These are phyloP conservation scores for Stigmatopora nigra DNA, from an alignment of 2,113 vertebrate genomes.

Conservation along the genomic window DNA sequence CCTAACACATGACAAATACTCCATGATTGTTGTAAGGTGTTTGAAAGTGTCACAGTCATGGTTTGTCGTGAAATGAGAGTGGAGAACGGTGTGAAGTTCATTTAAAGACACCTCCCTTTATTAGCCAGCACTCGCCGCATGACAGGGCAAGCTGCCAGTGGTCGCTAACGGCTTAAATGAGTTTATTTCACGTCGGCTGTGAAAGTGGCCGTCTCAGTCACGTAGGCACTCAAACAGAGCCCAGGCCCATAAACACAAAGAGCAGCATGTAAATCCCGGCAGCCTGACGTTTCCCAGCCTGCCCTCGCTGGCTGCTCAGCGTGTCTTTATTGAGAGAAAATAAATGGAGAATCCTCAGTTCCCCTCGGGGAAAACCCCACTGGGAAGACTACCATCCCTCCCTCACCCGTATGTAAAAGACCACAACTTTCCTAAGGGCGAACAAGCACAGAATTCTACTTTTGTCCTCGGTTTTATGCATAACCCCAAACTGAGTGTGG, in stretches of 20 bases:
- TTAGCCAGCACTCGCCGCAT: slow-evolving; percentile 32
- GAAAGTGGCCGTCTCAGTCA: slow-evolving; percentile 62
- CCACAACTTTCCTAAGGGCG: slow-evolving; percentile 1
- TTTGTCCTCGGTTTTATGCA: no score
- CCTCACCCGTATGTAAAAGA: slow-evolving; percentile 21
- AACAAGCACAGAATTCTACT: no score
- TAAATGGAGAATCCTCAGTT: slow-evolving; percentile 33
- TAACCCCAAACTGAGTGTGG: no score
- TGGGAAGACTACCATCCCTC: slow-evolving; percentile 2
- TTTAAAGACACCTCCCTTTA: slow-evolving; percentile 23
- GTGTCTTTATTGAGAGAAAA: slow-evolving; percentile 53
- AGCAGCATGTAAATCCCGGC: slow-evolving; percentile 62
- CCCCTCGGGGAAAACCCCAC: slow-evolving; percentile 23
- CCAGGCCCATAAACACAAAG: slow-evolving; percentile 67
- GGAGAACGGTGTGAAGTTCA: slow-evolving; percentile 47
- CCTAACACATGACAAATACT: slow-evolving; percentile 14
- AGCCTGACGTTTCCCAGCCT: slow-evolving; percentile 47
- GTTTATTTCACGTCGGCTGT: slow-evolving; percentile 68
- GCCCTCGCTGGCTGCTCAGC: slow-evolving; percentile 49
- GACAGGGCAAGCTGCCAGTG: slow-evolving; percentile 47
- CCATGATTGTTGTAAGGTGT: slow-evolving; percentile 25
- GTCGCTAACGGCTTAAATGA: slow-evolving; percentile 60
- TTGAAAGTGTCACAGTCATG: slow-evolving; percentile 31
- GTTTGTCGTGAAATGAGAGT: slow-evolving; percentile 32
- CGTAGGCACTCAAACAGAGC: slow-evolving; percentile 60